phyloP scores from a whole-genome alignment of 2,113 vertebrate species.

The Tetrao urogallus region DNA sequence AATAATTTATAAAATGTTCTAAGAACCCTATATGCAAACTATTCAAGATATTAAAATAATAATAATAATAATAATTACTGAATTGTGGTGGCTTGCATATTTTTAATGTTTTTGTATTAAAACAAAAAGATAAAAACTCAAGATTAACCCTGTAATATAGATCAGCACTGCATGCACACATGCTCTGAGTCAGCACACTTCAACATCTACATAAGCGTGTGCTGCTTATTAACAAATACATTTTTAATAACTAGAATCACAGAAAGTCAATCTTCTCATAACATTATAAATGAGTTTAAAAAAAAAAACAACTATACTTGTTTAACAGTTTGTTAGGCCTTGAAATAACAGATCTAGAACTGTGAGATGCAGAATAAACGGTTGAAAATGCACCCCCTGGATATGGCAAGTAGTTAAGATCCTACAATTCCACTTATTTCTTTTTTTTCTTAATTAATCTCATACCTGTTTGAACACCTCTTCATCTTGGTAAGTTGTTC shows the following conservation, averaged over 20 bases:
- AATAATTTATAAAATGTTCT: background rate
- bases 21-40: background rate
- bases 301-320: background rate
- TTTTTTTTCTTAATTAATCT: background rate
- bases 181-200: background rate
- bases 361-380: background rate
- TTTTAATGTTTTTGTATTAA: background rate
- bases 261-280: background rate
- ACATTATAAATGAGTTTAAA: background rate
- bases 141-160: background rate
- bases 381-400: background rate
- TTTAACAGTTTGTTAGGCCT: background rate
- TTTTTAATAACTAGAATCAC: background rate
- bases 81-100: background rate
- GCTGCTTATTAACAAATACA: background rate
- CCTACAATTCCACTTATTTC: background rate
- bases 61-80: background rate
- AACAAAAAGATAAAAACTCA: background rate
- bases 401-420: background rate
- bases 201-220: background rate
- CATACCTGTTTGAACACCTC: constrained; percentile 95
- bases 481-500: constrained; percentile 96
- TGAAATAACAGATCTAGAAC: background rate
- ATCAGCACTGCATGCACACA: background rate
- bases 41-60: background rate